Percentiles rank a stretch among this genome's conserved stretches.
These are phyloP conservation scores for Mormyrops boulengeri DNA, from an alignment of 2,797 vertebrate species.

Conservation along the genomic window DNA sequence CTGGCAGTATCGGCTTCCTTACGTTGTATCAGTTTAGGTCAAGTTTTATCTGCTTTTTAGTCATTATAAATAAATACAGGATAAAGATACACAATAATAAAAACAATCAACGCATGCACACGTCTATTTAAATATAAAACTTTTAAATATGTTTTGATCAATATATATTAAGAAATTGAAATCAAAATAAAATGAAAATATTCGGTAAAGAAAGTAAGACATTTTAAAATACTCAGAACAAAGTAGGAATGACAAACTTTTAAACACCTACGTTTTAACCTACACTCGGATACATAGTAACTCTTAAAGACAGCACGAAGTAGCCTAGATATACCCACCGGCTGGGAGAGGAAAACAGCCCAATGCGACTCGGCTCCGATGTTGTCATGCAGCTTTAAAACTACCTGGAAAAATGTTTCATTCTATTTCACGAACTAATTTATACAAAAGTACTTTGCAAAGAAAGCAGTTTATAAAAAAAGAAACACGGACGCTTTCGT, in stretches of 20 bases:
- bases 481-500: constrained; percentile 40
- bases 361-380: not conserved
- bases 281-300: not conserved
- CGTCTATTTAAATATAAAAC: not conserved
- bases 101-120: not conserved
- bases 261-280: not conserved
- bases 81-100: not conserved
- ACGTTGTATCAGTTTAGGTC: not conserved
- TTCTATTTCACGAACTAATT: not conserved
- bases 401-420: not conserved
- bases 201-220: not conserved
- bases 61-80: not conserved
- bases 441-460: not conserved
- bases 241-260: not conserved
- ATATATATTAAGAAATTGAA: not conserved
- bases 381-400: not conserved
- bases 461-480: not conserved
- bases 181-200: not conserved
- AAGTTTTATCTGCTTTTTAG: not conserved
- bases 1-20: not conserved
- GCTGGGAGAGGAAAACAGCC: not conserved
- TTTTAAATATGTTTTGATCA: not conserved
- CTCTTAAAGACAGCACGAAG: not conserved
- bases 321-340: not conserved
- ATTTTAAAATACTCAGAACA: not conserved